phyloP scores from a whole-genome alignment of 1,140 invertebrate genomes.

The Tyrophagus putrescentiae region DNA sequence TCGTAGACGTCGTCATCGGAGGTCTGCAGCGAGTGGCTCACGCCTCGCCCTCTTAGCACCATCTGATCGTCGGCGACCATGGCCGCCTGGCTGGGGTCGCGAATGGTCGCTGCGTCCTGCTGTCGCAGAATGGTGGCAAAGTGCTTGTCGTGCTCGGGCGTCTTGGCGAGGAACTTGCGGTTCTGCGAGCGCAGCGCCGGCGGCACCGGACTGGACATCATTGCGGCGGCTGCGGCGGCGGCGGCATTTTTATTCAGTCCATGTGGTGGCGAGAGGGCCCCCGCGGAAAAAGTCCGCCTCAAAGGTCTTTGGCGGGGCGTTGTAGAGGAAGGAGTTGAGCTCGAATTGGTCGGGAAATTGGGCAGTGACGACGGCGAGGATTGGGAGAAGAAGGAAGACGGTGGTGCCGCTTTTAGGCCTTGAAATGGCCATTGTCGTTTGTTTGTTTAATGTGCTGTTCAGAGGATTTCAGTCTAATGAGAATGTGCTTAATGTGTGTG shows the following conservation, averaged over 20 bases:
- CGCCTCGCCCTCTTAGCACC: not conserved
- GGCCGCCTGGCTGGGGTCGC: not conserved
- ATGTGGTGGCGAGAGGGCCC: not conserved
- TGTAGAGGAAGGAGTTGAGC: not conserved
- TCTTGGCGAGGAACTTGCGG: not conserved
- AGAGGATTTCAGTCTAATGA: too few species aligned
- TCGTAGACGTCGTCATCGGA: slow-evolving; percentile 13
- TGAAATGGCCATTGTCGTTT: too few species aligned
- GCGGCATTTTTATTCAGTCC: too few species aligned
- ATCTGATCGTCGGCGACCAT: not conserved
- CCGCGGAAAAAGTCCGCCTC: not conserved
- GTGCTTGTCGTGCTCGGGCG: slow-evolving; percentile 2
- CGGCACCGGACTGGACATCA: not conserved
- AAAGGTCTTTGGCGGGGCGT: not conserved
- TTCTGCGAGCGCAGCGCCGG: not conserved
- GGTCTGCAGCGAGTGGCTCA: not conserved
- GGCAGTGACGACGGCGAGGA: too few species aligned
- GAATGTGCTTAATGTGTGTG: too few species aligned
- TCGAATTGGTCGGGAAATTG: slow-evolving; percentile 6
- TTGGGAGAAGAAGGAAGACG: too few species aligned
- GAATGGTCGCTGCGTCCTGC: slow-evolving; percentile 9
- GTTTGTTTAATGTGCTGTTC: too few species aligned
- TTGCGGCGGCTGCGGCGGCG: too few species aligned
- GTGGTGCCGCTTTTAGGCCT: too few species aligned
- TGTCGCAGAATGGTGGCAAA: not conserved